Conservation (phyloP, 2,113 vertebrate genomes). For the Ctenodactylus gundi region DNA sequence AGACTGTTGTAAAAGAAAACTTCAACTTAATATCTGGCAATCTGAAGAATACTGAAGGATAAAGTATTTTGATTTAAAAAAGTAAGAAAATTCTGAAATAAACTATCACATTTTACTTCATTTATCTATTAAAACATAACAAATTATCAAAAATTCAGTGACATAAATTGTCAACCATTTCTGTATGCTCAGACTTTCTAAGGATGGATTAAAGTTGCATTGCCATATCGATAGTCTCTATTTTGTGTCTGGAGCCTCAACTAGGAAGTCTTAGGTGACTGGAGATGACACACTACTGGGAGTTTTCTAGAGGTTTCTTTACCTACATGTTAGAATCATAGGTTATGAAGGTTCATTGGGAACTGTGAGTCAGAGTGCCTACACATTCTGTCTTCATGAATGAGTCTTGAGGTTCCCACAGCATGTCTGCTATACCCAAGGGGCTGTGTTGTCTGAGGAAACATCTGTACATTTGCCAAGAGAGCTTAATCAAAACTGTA, state of each 20-base stretch:
- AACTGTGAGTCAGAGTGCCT: not conserved
- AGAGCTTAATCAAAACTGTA: not conserved
- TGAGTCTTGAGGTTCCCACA: not conserved
- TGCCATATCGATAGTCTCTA: not conserved
- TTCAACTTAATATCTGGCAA: not conserved
- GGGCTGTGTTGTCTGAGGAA: not conserved
- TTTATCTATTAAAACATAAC: not conserved
- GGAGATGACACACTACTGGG: not conserved
- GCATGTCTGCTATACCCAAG: not conserved
- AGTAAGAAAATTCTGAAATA: slow-evolving; percentile 32
- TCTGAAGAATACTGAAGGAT: not conserved
- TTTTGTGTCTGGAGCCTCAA: not conserved
- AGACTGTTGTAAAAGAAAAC: not conserved
- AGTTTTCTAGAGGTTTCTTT: not conserved
- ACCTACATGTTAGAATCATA: not conserved
- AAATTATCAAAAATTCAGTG: not conserved
- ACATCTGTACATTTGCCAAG: too few relatives aligned
- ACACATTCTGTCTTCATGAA: not conserved
- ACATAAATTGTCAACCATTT: not conserved
- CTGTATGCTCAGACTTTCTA: not conserved
- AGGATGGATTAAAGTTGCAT: not conserved
- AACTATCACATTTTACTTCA: not conserved
- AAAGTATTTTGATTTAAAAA: too few relatives aligned
- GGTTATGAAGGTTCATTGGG: not conserved
- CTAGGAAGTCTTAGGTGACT: not conserved